Base-by-base conservation (phyloP, 2,113 vertebrate species). In the Lagenorhynchus albirostris region DNA sequence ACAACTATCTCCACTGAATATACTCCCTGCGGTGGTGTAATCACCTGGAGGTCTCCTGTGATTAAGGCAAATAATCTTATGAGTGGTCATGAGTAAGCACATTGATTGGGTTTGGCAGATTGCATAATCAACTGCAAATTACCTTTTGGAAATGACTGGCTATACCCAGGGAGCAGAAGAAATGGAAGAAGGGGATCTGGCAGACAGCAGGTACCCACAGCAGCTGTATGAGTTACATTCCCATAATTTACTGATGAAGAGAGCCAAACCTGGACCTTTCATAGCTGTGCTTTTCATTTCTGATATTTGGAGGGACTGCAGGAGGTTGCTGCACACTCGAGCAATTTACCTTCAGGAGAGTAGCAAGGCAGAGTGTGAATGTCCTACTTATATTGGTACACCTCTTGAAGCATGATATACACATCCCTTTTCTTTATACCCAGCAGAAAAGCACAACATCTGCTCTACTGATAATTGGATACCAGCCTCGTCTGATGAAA, bases 51-150 rank as follows among this genome's bases (percentile, higher is more conserved):
- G 96, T 97, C 95, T 94, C 68, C 94, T 95, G 71, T 96, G 95
- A 97, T 97, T 96, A 96, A 93, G 38, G 93, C 68, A 95, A 96
- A 97, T 97, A 95, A 95, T 97, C 93, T 97, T 96, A 85, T 90
- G 97, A 97, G 96, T 87, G 95, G 94, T 86, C 95, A 83, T 85
- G 95, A 97, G 92, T 71, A 65, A 85, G 85, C 68, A 82, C 96
- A 84, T 65, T 97, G 97, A 97, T 98, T 97, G 95, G 79, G 82
- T 89, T 95, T 96, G 96, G 97, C 97, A 77, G 91, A 91, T 73
- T 96, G 65, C 89, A 92, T 96, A 96, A 97, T 97, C 83, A 92
- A 93, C 89, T 60, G 92, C 92, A 98, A 97, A 98, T 97, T 96
- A 96, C 95, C 93, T 97, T 96, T 97, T 96, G 94, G 96, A 97